Percentiles rank a stretch among this genome's conserved stretches.
These are phyloP conservation scores for Pelobates cultripes DNA, from an alignment of 2,797 vertebrate species.

Conservation along the genomic window DNA sequence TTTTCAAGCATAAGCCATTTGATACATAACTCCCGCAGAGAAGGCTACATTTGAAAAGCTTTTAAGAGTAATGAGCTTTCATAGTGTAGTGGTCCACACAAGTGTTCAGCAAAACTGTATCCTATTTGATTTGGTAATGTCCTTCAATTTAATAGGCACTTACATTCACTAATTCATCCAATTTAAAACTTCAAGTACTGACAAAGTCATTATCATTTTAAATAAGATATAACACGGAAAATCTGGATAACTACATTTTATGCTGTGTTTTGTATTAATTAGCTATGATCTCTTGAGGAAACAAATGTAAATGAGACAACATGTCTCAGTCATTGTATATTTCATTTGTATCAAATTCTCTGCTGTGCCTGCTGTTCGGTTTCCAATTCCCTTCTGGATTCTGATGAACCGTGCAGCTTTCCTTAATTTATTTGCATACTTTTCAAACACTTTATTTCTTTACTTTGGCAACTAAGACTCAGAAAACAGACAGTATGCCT, in stretches of 20 bases:
- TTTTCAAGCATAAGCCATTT: slow-evolving; percentile 54
- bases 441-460: slow-evolving; percentile 54
- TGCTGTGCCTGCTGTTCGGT: slow-evolving; percentile 54
- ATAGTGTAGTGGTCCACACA: slow-evolving; percentile 45
- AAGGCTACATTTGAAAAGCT: slow-evolving; percentile 55
- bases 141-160: slow-evolving; percentile 56
- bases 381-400: slow-evolving; percentile 57
- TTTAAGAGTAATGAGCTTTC: slow-evolving; percentile 56
- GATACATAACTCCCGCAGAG: slow-evolving; percentile 52
- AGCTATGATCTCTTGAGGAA: slow-evolving; percentile 56
- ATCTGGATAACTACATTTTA: slow-evolving; percentile 57
- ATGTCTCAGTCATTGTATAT: slow-evolving; percentile 57
- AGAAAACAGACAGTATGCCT: slow-evolving; percentile 40
- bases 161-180: slow-evolving; percentile 57
- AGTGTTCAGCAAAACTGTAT: slow-evolving; percentile 51
- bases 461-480: slow-evolving; percentile 45
- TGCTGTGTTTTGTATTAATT: slow-evolving; percentile 57
- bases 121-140: slow-evolving; percentile 51
- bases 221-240: slow-evolving; percentile 57
- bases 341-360: slow-evolving; percentile 54
- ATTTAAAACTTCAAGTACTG: slow-evolving; percentile 57
- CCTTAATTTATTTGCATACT: slow-evolving; percentile 56
- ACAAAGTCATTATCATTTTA: slow-evolving; percentile 58
- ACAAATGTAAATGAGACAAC: slow-evolving; percentile 57
- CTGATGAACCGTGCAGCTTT: slow-evolving; percentile 53